These are phyloP conservation scores for Lagopus leucura DNA, from an alignment of 2,113 vertebrate genomes.

Conservation along the genomic window DNA sequence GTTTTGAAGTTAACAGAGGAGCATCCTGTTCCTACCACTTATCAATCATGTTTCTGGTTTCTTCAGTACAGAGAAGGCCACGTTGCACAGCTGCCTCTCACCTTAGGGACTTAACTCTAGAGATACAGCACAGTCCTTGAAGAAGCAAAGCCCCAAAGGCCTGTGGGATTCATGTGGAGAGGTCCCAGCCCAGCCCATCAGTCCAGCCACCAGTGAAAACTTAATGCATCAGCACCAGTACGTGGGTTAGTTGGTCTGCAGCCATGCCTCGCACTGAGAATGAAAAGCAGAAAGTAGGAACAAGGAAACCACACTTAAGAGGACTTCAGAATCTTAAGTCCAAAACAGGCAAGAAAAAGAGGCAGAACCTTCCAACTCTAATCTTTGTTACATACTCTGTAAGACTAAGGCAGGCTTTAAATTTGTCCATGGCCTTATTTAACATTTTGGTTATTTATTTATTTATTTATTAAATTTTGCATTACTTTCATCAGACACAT, in stretches of 20 bases:
- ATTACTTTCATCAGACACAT: not conserved
- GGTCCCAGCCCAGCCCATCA: not conserved
- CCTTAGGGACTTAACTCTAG: slow-evolving; percentile 1
- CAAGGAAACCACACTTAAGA: not conserved
- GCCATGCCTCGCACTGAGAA: not conserved
- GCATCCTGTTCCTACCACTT: slow-evolving; percentile 33
- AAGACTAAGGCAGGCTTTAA: not conserved
- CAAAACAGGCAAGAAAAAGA: not conserved
- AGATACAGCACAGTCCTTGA: not conserved
- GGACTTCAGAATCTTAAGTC: not conserved
- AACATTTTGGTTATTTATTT: not conserved
- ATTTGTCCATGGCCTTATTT: not conserved
- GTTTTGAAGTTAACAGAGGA: slow-evolving; percentile 55
- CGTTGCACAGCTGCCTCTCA: not conserved
- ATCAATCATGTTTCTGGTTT: slow-evolving; percentile 30
- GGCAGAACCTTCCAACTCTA: not conserved
- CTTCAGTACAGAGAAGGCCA: not conserved
- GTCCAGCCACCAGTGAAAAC: not conserved
- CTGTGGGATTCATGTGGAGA: not conserved
- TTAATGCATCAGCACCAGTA: not conserved
- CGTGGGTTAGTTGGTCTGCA: not conserved
- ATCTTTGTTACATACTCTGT: not conserved
- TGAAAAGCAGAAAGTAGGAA: not conserved
- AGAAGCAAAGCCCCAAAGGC: not conserved
- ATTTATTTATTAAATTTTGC: not conserved